Conservation (phyloP, 2,113 vertebrate species). For the Chionodraco myersi region DNA sequence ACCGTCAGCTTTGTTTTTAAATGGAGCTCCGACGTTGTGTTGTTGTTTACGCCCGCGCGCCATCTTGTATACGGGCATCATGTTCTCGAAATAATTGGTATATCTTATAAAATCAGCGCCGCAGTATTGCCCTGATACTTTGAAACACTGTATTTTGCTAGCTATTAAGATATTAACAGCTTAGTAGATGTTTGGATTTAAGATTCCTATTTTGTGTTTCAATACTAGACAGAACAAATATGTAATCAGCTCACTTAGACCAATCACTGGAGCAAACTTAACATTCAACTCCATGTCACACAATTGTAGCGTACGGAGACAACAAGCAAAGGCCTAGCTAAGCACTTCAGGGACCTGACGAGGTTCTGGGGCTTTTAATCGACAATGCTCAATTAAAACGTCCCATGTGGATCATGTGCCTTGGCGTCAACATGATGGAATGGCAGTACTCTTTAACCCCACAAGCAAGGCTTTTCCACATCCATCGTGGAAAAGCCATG, state of each 20-base stretch:
- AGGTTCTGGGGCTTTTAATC: conserved; percentile 27
- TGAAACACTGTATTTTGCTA: background rate
- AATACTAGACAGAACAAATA: background rate
- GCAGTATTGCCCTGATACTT: no score
- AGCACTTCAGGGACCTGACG: conserved; percentile 21
- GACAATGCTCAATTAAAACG: conserved; percentile 49
- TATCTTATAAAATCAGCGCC: no score
- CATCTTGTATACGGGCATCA: no score
- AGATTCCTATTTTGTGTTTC: background rate
- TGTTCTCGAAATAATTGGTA: no score
- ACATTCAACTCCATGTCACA: conserved; percentile 24
- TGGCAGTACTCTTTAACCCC: conserved; percentile 59
- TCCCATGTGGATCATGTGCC: conserved; percentile 50
- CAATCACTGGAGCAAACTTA: conserved; percentile 5
- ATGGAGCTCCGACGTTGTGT: no score
- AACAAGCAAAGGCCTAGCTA: conserved; percentile 17
- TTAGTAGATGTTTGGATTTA: background rate
- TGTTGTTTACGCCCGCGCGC: no score
- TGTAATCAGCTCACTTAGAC: conserved; percentile 1
- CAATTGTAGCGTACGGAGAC: background rate
- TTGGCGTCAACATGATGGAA: conserved; percentile 57
- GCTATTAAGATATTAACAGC: background rate
- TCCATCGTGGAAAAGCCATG: conserved; percentile 36
- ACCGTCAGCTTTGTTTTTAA: no score
- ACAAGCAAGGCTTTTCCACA: conserved; percentile 50